These are phyloP conservation scores for Phylloscopus trochiloides DNA, from an alignment of 2,113 vertebrate species.

Conservation along the genomic window DNA sequence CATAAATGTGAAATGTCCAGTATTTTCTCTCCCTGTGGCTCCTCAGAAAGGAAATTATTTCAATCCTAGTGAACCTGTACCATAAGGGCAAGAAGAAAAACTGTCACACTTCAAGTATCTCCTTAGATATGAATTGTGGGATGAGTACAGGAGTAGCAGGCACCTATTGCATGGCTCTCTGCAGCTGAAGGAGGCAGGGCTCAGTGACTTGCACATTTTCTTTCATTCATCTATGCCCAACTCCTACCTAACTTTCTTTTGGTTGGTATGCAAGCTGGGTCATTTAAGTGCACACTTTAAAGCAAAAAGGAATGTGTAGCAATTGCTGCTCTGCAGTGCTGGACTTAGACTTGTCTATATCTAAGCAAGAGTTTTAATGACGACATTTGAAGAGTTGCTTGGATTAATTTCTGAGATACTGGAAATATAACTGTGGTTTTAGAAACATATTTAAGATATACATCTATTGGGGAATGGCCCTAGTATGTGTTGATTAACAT, in stretches of 20 bases:
- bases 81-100: neutral
- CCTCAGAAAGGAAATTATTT: neutral
- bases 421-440: neutral
- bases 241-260: neutral
- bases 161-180: neutral
- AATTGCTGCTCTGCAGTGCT: neutral
- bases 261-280: neutral
- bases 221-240: neutral
- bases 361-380: neutral
- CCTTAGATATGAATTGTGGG: neutral
- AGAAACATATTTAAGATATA: neutral
- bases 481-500: neutral
- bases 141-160: neutral
- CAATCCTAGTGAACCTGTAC: neutral
- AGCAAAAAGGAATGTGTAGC: neutral
- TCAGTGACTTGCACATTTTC: constrained; percentile 15
- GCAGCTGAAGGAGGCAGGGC: neutral
- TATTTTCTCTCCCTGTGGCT: neutral
- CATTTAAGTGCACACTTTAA: neutral
- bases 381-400: neutral
- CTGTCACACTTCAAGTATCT: neutral
- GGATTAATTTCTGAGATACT: neutral
- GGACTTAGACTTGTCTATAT: neutral
- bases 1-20: neutral
- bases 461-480: neutral